Conservation (phyloP, 2,797 vertebrate genomes). For the Acrocephalus scirpaceus region DNA sequence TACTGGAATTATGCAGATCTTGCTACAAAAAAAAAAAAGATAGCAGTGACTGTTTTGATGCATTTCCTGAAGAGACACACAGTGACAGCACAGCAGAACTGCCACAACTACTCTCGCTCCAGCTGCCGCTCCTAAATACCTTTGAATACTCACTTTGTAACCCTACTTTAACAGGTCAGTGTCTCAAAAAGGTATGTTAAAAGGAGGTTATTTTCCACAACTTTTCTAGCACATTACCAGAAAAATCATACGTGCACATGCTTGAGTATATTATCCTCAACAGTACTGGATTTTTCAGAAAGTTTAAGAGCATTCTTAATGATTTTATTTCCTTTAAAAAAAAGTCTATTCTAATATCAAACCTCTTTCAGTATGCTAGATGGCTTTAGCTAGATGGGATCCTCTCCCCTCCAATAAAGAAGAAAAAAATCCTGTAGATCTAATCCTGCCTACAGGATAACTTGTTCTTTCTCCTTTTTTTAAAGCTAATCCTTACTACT, state of each 20-base stretch:
- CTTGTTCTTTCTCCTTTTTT: background rate
- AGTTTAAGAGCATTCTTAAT: background rate
- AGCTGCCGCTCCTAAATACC: background rate
- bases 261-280: background rate
- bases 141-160: background rate
- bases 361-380: background rate
- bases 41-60: background rate
- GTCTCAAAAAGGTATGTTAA: background rate
- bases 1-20: background rate
- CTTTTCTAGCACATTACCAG: background rate
- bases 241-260: fast-evolving
- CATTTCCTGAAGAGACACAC: background rate
- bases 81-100: constrained; percentile 22
- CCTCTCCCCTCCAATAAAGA: background rate
- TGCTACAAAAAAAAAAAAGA: background rate
- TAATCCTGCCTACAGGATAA: constrained; percentile 14
- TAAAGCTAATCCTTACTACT: background rate
- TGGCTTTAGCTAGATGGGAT: background rate
- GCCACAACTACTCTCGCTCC: constrained; percentile 7
- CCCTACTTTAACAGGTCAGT: background rate
- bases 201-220: background rate
- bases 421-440: background rate
- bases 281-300: background rate
- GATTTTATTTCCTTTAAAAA: background rate
- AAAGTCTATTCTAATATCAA: background rate